Evolutionary conservation across 2,797 vertebrate species (phyloP).

Genomic region (Strix occidentalis): DNA sequence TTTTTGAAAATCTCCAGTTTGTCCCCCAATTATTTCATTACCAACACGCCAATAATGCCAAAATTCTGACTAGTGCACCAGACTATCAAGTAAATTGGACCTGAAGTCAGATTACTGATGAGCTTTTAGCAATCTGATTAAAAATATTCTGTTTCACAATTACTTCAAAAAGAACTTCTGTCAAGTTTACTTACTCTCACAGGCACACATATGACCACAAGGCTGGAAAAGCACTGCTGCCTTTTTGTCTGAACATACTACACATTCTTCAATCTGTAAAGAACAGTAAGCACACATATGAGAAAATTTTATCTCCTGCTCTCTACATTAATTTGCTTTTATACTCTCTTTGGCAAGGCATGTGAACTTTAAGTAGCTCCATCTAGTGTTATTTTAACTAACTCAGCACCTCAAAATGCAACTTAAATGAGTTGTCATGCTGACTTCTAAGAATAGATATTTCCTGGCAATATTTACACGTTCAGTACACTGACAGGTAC

Average conservation of each 20-base stretch:
- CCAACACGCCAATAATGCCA: neutral
- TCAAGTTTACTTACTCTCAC: constrained; percentile 91
- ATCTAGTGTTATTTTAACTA: neutral
- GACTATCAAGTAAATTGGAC: neutral
- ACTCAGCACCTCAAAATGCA: neutral
- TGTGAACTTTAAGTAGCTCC: neutral
- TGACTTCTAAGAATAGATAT: neutral
- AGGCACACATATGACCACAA: constrained; percentile 99
- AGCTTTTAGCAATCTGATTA: neutral
- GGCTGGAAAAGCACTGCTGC: constrained; percentile 98
- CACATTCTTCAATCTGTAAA: constrained; percentile 95
- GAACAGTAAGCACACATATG: neutral
- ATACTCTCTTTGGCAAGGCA: neutral
- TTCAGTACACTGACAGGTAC: neutral
- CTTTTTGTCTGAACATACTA: constrained; percentile 99
- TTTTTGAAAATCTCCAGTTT: neutral
- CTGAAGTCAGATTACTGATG: neutral
- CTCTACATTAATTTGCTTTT: neutral
- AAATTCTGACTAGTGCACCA: neutral
- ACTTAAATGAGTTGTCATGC: neutral
- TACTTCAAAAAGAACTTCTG: neutral
- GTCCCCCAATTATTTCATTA: neutral
- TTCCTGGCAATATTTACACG: neutral
- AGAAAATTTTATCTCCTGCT: neutral
- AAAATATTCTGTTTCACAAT: neutral